Base-by-base conservation (phyloP, 2,797 vertebrate species). In the Argyrosomus regius region DNA sequence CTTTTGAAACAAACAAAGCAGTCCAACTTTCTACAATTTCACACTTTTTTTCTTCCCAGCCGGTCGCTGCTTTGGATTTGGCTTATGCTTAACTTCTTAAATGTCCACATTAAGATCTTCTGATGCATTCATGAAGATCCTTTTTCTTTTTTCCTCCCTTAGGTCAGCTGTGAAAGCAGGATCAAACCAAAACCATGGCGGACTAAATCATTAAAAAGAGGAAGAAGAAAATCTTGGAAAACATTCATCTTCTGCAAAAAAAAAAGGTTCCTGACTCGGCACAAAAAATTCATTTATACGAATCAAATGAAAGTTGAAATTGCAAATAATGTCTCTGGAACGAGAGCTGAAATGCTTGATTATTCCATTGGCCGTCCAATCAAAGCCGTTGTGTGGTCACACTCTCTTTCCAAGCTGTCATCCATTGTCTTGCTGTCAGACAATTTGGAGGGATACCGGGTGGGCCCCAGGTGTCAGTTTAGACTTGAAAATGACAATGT, bases 381-480 rank as follows among this genome's bases (percentile, higher is more conserved):
- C 73, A 87, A 80, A 86, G 83, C 65, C 28, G 24, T 78, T 39
- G 67, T 59, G 58, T 35, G 57, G 68, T 50, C 43, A 22, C 49
- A 11, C 22, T 58, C 68, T 39, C 56, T 28, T 60, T 68, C 83
- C 88, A 88, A 90, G 85, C 87, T 86, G 88, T 88, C 83, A 72
- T 52, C 79, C 66, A 26, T 82, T 91, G 82, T 86, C 75, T 78
- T 59, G 73, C 69, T 64, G 78, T 80, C 63, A 13, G 76, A 85
- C 79, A 58, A 85, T 84, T 89, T 91, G 91, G 88, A 91, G 69
- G 83, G 67, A 80, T 82, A 64, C 62, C 20, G 57, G 26, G 85
- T 31, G 41, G 35, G 90, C 85, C 93, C 76, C 94, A 94, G 93
- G 94, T 93, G 94, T 90, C 90, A 80, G 67, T 89, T 91, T 62